phyloP scores from a whole-genome alignment of 2,113 vertebrate genomes.

The Lanius collurio region DNA sequence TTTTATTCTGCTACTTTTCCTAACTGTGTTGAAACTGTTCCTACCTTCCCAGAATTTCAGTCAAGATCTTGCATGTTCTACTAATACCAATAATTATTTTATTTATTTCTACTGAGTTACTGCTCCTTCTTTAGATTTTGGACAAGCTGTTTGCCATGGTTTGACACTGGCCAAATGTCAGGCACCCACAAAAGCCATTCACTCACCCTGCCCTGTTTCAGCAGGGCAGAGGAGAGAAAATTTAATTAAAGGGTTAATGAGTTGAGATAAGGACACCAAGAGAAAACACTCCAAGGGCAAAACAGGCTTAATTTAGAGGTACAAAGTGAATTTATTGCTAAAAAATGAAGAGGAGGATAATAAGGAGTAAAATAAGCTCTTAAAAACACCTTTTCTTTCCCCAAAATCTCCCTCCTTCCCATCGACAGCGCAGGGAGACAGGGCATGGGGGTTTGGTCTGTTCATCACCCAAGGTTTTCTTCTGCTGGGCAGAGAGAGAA shows the following conservation, averaged over 20 bases:
- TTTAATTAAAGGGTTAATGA: not conserved
- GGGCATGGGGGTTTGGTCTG: not conserved
- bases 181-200: not conserved
- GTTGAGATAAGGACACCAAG: not conserved
- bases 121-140: not conserved
- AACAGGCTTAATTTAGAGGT: not conserved
- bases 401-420: not conserved
- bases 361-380: not conserved
- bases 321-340: not conserved
- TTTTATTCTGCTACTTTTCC: not conserved
- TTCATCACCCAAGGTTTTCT: not conserved
- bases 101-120: not conserved
- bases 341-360: not conserved
- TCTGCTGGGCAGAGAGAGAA: not conserved
- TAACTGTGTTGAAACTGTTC: not conserved
- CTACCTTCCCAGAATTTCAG: not conserved
- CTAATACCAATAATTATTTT: not conserved
- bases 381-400: not conserved
- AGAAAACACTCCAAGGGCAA: not conserved
- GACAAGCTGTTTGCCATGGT: not conserved
- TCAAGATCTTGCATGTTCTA: not conserved
- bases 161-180: not conserved
- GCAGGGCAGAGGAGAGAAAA: not conserved
- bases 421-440: rapidly evolving
- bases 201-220: not conserved